Base-by-base conservation (phyloP, 2,888 invertebrate species). In the Dicranocentrus wangi region DNA sequence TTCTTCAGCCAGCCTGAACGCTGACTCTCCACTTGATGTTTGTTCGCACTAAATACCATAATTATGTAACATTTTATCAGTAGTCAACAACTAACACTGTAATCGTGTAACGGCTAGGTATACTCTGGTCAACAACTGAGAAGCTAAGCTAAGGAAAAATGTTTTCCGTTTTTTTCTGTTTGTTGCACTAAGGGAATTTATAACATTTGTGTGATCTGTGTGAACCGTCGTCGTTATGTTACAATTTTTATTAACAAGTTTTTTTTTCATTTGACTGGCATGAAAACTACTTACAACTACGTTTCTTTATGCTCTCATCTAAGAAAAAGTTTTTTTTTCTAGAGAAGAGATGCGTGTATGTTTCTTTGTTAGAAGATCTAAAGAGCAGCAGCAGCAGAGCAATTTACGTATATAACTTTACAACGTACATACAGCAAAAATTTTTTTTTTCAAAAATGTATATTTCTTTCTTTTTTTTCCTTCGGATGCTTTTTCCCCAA, bases 11-110 rank as follows among this genome's bases (percentile, higher is more conserved):
- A 51, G 5, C 21, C 21, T 21, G 25, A 58, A 23, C 21, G 58
- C 7, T 58, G 21, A 58, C 53, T 53, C 13, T n/a, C 5, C 17
- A 53, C 53, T 13, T 13, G 39, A 39, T 39, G 8, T 39, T 39
- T 39, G 39, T 39, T 39, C 13, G n/a, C n/a, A n/a, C n/a, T n/a
- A n/a, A n/a, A n/a, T n/a, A n/a, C n/a, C 13, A 39, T 13, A 13
- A 39, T 23, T 23, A 21, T 19, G n/a, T 55, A 55, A 55, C 55
- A 55, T 15, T 55, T 55, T 55, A 23, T 42, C 65, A 65, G 42
- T 65, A 65, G 43, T 65, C 65, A 65, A 65, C 65, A 65, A 65
- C 65, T 65, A 65, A 65, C 65, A 43, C 17, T 60, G 60, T 60
- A 23, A 7, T 10, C 25, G 21, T 61, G 19, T 39, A 65, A 65